Evolutionary conservation across 1,140 invertebrate genomes (phyloP), one percentile per base, ranked within the genome.

Genomic region (Leucophenga varia): DNA sequence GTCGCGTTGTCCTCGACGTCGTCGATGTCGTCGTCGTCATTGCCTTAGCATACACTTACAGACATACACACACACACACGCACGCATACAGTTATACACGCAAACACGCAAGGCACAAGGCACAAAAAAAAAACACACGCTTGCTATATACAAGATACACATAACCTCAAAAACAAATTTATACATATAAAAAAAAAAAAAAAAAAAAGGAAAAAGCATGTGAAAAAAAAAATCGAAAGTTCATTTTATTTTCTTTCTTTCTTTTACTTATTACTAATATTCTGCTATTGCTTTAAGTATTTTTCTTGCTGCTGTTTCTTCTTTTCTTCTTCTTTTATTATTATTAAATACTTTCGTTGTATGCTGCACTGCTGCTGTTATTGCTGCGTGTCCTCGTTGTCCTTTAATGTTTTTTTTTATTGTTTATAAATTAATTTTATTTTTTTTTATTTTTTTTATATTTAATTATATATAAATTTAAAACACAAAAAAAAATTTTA

Each of bases 1-100:
- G 58, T 65, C n/a, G 55, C 61, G 55, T 57, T 59, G 57, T 57
- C 54, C 43, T 61, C 46, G 59, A 45, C 44, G n/a, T 44, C 10
- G 14, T 37, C 30, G 17, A n/a, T n/a, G n/a, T 17, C 35, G 18
- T 38, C 28, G 35, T 28, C 43, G 37, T 38, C 48, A 36, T 39
- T 37, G 40, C 28, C 53, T 47, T 38, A 35, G 45, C 13, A 42
- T 40, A 41, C 37, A 38, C 43, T 20, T 30, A 45, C 48, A 34
- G 8, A 45, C 42, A 44, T 12, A 19, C 20, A 19, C 12, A 25
- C 37, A 43, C 6, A 40, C 41, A 37, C 18, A 43, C 28, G 38
- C 32, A 16, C 14, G 36, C 17, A 25, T 17, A 49, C 25, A 45
- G 18, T 18, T 13, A 34, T 9, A 20, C 22, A 37, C 43, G 54